Percentiles rank a stretch among this genome's conserved stretches.
phyloP scores from a whole-genome alignment of 37 sponge, comb jelly and placozoan species.

The Beroe forskalii region DNA sequence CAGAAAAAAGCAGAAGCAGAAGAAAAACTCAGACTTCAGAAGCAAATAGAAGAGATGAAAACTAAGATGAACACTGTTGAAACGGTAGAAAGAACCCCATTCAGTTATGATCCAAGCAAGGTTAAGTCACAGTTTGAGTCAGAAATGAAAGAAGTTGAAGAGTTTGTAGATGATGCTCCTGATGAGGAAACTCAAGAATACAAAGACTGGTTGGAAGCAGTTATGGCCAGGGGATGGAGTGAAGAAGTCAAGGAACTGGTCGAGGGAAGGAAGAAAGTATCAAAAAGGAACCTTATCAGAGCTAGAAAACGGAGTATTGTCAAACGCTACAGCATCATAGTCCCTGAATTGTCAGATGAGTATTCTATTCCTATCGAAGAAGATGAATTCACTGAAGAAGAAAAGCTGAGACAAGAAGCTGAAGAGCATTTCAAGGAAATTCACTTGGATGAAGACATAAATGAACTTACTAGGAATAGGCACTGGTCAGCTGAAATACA shows the following conservation, averaged over 20 bases:
- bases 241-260: constrained; percentile 57
- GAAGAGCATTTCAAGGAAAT: not conserved
- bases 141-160: constrained; percentile 26
- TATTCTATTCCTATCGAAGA: not conserved
- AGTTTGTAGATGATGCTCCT: not conserved
- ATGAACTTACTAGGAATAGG: not conserved
- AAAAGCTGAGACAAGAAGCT: constrained; percentile 47
- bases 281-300: constrained; percentile 31
- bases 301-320: constrained; percentile 64
- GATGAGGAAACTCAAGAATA: not conserved
- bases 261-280: constrained; percentile 51
- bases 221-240: constrained; percentile 33
- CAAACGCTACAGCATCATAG: constrained; percentile 43
- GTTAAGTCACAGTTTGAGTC: constrained; percentile 21
- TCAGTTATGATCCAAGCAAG: constrained; percentile 49
- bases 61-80: constrained; percentile 39
- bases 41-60: constrained; percentile 50
- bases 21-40: constrained; percentile 30
- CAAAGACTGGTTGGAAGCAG: constrained; percentile 41
- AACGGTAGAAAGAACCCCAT: constrained; percentile 34
- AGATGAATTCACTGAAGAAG: constrained; percentile 50
- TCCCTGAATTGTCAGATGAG: constrained; percentile 4
- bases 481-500: constrained; percentile 40
- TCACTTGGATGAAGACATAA: not conserved
- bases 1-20: constrained; percentile 35